A percentile compares a stretch with the other conserved stretches of the same genome.
These are phyloP conservation scores for Colletes gigas DNA, from an alignment of 1,140 invertebrate species.

Conservation along the genomic window DNA sequence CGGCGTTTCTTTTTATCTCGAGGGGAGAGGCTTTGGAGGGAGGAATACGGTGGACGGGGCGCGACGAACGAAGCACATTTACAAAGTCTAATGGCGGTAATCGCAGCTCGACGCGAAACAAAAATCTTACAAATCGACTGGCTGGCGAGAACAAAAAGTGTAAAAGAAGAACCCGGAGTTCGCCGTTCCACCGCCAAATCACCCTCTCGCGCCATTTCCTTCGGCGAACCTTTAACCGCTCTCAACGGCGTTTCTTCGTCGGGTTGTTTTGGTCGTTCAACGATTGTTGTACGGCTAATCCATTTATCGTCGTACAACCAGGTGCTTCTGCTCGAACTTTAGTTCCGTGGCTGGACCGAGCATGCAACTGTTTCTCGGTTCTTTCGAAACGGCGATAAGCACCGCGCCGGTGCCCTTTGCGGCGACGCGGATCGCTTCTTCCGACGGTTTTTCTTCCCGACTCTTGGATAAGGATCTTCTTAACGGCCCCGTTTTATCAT, in stretches of 20 bases:
- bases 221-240: conserved; percentile 13
- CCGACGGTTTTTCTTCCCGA: conserved; percentile 61
- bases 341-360: conserved; percentile 34
- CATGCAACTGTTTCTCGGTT: conserved; percentile 52
- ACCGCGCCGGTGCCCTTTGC: conserved; percentile 12
- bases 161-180: too few relatives aligned
- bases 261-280: conserved; percentile 52
- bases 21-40: too few relatives aligned
- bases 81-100: neutral
- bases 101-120: neutral
- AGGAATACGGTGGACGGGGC: too few relatives aligned
- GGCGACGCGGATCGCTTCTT: conserved; percentile 61
- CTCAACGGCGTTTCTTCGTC: neutral
- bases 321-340: conserved; percentile 42
- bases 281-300: conserved; percentile 69
- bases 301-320: conserved; percentile 73
- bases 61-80: neutral
- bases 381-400: conserved; percentile 50
- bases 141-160: neutral
- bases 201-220: neutral
- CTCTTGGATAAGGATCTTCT: neutral
- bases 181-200: neutral
- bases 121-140: conserved; percentile 34
- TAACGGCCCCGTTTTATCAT: conserved; percentile 40
- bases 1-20: neutral